Evolutionary conservation across 2,113 vertebrate genomes (phyloP).

Genomic region (Tetrao urogallus): DNA sequence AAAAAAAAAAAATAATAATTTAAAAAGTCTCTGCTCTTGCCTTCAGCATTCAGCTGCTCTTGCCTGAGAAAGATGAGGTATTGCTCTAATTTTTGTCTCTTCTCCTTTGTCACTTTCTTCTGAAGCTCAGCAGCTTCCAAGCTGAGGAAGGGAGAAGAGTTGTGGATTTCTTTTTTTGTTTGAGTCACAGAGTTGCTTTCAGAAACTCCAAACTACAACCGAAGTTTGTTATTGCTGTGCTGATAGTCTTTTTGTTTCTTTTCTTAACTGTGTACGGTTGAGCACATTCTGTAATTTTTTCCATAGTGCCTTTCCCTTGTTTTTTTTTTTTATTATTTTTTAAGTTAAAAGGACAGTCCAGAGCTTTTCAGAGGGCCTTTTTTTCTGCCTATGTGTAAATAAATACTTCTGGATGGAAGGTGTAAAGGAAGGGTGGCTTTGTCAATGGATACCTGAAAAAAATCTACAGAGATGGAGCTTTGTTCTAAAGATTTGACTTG

Average conservation of each 20-base stretch:
- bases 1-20: neutral
- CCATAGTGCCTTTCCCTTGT: constrained; percentile 80
- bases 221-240: constrained; percentile 48
- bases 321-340: constrained; percentile 69
- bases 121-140: constrained; percentile 52
- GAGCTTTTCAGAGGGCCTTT: constrained; percentile 66
- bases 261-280: constrained; percentile 65
- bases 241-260: constrained; percentile 58
- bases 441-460: constrained; percentile 49
- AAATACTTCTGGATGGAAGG: constrained; percentile 54
- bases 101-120: constrained; percentile 64
- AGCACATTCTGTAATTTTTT: constrained; percentile 75
- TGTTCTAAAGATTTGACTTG: constrained; percentile 59
- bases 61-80: constrained; percentile 68
- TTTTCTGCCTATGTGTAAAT: constrained; percentile 73
- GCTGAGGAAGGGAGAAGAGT: constrained; percentile 31
- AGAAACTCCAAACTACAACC: constrained; percentile 45
- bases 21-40: constrained; percentile 71
- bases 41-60: constrained; percentile 71
- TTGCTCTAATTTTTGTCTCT: constrained; percentile 61
- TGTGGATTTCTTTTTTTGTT: constrained; percentile 22
- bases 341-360: constrained; percentile 76
- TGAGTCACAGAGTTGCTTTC: constrained; percentile 56
- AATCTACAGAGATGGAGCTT: constrained; percentile 64
- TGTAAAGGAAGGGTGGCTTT: constrained; percentile 32